phyloP scores from a whole-genome alignment of 1,140 invertebrate species.

The Drosophila obscura region DNA sequence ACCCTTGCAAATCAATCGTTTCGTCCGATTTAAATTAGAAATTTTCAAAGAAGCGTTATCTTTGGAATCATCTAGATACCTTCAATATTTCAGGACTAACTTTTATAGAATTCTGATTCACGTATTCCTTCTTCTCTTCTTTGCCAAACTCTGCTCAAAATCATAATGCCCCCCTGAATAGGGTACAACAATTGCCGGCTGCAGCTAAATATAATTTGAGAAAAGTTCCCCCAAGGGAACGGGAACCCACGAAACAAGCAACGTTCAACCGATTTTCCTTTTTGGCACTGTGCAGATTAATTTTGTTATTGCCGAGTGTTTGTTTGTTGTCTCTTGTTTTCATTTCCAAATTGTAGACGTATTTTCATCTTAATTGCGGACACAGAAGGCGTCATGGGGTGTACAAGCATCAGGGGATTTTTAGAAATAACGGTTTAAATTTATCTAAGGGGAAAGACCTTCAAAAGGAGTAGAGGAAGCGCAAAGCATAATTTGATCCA shows the following conservation, averaged over 20 bases:
- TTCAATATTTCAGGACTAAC: too few relatives aligned
- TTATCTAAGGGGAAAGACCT: slow-evolving; percentile 20
- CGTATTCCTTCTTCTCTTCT: too few relatives aligned
- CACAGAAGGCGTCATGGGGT: slow-evolving; percentile 38
- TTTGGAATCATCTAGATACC: too few relatives aligned
- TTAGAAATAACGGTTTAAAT: slow-evolving; percentile 9
- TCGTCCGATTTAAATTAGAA: too few relatives aligned
- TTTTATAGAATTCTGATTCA: too few relatives aligned
- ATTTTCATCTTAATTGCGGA: slow-evolving; percentile 59
- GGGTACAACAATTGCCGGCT: slow-evolving; percentile 46
- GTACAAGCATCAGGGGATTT: slow-evolving; percentile 2
- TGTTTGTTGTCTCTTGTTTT: slow-evolving; percentile 43
- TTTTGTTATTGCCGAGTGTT: slow-evolving; percentile 45
- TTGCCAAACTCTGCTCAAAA: too few relatives aligned
- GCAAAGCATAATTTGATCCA: too few relatives aligned
- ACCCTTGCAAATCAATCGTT: too few relatives aligned
- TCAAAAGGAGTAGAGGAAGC: not conserved
- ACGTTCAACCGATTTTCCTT: slow-evolving; percentile 39
- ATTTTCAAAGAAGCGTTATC: too few relatives aligned
- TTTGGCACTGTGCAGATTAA: slow-evolving; percentile 59
- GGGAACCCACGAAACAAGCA: slow-evolving; percentile 42
- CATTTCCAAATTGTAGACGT: slow-evolving; percentile 66
- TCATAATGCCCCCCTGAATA: too few relatives aligned
- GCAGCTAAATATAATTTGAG: slow-evolving; percentile 72
- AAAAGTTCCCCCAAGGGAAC: not conserved